These are phyloP conservation scores for Onychostruthus taczanowskii DNA, from an alignment of 2,113 vertebrate genomes.

Conservation along the genomic window DNA sequence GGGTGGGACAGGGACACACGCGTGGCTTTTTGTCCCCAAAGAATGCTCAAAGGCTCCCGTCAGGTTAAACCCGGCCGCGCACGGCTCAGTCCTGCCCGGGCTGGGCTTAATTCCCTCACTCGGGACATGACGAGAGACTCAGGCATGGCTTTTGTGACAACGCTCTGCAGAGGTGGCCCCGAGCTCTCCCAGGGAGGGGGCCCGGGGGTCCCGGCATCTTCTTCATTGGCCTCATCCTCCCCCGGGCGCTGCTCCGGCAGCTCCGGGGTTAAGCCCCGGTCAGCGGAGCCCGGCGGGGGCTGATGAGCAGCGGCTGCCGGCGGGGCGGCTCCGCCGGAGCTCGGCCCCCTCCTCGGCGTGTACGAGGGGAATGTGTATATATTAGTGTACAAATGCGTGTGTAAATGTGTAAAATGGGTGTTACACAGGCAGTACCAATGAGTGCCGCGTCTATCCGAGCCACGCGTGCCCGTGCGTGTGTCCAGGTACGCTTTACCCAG, in stretches of 20 bases:
- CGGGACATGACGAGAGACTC: fast-evolving
- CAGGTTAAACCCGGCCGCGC: neutral
- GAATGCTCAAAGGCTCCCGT: neutral
- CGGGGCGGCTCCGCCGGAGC: neutral
- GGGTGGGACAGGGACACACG: neutral
- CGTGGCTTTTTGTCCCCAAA: neutral
- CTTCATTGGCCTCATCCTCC: neutral
- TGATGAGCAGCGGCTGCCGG: neutral
- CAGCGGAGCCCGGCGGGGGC: neutral
- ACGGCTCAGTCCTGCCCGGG: neutral
- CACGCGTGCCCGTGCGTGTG: neutral
- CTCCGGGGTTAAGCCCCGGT: neutral
- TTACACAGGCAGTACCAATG: fast-evolving
- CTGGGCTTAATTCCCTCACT: neutral
- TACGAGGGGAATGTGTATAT: fast-evolving
- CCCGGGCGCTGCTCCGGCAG: neutral
- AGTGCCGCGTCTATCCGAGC: fast-evolving
- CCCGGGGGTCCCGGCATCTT: neutral
- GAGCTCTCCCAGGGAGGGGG: too few species aligned
- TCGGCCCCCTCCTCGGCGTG: neutral
- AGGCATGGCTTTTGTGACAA: neutral
- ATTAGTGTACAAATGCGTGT: fast-evolving
- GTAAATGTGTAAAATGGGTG: fast-evolving
- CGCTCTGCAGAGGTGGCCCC: too few species aligned
- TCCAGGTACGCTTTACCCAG: neutral